Percentiles rank a stretch among this genome's conserved stretches.
Evolutionary conservation across 2,113 vertebrate species (phyloP).

Genomic region (Passerina amoena): DNA sequence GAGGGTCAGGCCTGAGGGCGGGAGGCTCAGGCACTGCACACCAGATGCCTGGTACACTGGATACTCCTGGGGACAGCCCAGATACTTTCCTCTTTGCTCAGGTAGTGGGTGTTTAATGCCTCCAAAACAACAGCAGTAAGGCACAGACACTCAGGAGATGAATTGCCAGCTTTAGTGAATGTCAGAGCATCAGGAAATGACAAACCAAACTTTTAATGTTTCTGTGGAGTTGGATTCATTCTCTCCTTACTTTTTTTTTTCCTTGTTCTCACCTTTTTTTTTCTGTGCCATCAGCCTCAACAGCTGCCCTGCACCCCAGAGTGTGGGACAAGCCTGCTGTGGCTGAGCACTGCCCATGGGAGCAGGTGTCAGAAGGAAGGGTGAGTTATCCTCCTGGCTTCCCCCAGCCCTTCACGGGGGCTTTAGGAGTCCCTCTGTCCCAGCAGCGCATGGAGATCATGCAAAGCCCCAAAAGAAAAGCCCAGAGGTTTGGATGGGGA

Average conservation of each 20-base stretch:
- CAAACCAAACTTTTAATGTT: neutral
- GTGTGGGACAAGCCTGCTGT: fast-evolving
- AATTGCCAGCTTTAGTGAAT: neutral
- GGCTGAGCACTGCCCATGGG: fast-evolving
- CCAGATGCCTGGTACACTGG: slow-evolving; percentile 14
- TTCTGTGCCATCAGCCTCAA: neutral
- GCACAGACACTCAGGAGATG: neutral
- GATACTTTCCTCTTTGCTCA: slow-evolving; percentile 20
- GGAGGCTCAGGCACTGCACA: neutral
- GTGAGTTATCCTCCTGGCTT: neutral
- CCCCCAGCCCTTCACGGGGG: fast-evolving
- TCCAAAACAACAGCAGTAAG: slow-evolving; percentile 20
- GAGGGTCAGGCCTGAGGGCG: neutral
- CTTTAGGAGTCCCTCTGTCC: neutral
- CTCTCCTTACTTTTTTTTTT: neutral
- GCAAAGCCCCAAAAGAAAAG: neutral
- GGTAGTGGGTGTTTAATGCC: neutral
- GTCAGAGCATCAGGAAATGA: neutral
- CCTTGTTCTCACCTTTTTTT: neutral
- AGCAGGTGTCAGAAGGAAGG: neutral
- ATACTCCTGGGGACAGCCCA: slow-evolving; percentile 2
- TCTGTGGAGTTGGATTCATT: neutral
- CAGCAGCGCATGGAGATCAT: neutral
- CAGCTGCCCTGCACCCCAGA: neutral
- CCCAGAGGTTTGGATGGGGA: neutral